phyloP scores from a whole-genome alignment of 2,797 vertebrate genomes.

The Pipistrellus pipistrellus region DNA sequence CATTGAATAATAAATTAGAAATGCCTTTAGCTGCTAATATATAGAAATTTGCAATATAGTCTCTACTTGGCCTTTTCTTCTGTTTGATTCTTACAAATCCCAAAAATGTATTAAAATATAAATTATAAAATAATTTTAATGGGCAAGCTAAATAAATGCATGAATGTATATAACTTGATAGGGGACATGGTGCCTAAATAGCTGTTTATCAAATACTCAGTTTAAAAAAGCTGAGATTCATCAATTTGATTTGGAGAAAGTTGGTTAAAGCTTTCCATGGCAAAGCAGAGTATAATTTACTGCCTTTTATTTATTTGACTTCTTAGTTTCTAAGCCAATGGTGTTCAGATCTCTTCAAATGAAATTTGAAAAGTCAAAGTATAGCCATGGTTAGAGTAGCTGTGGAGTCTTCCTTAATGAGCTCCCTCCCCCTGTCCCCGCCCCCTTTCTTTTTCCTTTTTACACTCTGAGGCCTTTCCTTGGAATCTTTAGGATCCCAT shows the following conservation, averaged over 20 bases:
- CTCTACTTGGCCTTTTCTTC: not conserved
- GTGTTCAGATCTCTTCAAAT: not conserved
- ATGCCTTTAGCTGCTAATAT: not conserved
- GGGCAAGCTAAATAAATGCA: not conserved
- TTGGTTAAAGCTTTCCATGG: not conserved
- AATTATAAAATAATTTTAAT: constrained; percentile 4
- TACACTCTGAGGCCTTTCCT: not conserved
- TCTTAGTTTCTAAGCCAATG: not conserved
- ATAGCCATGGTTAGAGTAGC: not conserved
- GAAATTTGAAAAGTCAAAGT: not conserved
- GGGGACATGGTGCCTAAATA: not conserved
- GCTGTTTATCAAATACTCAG: not conserved
- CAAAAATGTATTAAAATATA: not conserved
- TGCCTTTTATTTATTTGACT: not conserved
- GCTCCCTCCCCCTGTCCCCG: not conserved
- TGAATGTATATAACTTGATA: not conserved
- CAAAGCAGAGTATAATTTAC: not conserved
- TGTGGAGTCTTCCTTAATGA: not conserved
- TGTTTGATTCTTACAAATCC: constrained; percentile 3
- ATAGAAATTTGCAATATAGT: not conserved
- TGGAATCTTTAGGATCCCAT: not conserved
- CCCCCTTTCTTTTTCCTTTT: not conserved
- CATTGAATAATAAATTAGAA: not conserved
- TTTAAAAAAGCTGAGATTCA: constrained; percentile 4
- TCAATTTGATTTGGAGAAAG: not conserved